phyloP scores from a whole-genome alignment of 2,113 vertebrate genomes.

The Corapipo altera region DNA sequence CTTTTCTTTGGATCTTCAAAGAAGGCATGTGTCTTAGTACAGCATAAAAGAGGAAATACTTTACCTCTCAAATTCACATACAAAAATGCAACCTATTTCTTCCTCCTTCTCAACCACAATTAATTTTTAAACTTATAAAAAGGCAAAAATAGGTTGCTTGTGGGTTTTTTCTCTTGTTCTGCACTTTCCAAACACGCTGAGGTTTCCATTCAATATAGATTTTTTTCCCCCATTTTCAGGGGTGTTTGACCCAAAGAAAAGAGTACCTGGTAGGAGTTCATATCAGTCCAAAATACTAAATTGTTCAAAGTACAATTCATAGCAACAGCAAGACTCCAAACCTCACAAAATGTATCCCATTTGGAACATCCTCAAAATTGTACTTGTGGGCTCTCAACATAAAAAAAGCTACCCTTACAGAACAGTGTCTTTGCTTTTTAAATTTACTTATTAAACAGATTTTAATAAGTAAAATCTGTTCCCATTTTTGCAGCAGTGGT shows the following conservation, averaged over 20 bases:
- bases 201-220: constrained; percentile 36
- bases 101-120: constrained; percentile 10
- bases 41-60: constrained; percentile 12
- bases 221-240: constrained; percentile 25
- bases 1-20: not conserved
- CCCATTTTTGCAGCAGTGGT: constrained; percentile 18
- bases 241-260: constrained; percentile 55
- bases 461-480: too few species aligned
- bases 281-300: constrained; percentile 46
- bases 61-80: not conserved
- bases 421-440: not conserved
- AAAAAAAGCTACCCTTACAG: constrained; percentile 11
- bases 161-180: constrained; percentile 24
- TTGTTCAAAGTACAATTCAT: constrained; percentile 50
- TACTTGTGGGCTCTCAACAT: not conserved
- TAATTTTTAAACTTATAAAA: constrained; percentile 35
- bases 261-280: constrained; percentile 40
- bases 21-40: not conserved
- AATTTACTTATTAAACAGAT: not conserved
- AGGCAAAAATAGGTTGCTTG: constrained; percentile 10
- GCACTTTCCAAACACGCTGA: constrained; percentile 32
- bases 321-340: constrained; percentile 48
- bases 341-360: constrained; percentile 36
- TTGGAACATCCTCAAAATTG: constrained; percentile 32
- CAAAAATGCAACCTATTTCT: constrained; percentile 45